These are phyloP conservation scores for Hipparchia sbordonii DNA, from an alignment of 2,888 invertebrate species.

Conservation along the genomic window DNA sequence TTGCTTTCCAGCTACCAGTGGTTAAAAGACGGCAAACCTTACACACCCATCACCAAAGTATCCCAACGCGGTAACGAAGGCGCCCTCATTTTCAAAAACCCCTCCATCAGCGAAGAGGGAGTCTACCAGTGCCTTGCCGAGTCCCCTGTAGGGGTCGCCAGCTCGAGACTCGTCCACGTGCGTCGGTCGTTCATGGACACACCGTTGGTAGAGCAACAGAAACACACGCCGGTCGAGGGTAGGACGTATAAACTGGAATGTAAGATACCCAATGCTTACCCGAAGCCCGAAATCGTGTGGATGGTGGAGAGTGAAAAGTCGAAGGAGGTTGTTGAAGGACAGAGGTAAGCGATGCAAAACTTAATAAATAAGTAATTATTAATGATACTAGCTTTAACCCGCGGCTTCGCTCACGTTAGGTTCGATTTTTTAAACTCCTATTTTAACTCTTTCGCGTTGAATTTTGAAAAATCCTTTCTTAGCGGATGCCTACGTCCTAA, in stretches of 20 bases:
- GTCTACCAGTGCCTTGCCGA: slow-evolving; percentile 62
- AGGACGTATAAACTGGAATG: slow-evolving; percentile 64
- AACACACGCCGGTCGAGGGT: slow-evolving; percentile 60
- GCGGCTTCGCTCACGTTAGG: no score
- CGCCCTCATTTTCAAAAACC: slow-evolving; percentile 57
- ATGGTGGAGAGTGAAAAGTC: slow-evolving; percentile 50
- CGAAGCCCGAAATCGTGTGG: slow-evolving; percentile 64
- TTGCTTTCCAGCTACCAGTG: slow-evolving; percentile 45
- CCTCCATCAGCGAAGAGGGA: slow-evolving; percentile 58
- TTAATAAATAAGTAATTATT: no score
- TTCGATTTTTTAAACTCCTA: no score
- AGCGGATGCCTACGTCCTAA: no score
- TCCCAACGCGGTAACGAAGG: slow-evolving; percentile 56
- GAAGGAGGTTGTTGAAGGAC: slow-evolving; percentile 41
- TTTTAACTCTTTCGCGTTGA: no score
- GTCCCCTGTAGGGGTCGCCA: slow-evolving; percentile 57
- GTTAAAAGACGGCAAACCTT: slow-evolving; percentile 58
- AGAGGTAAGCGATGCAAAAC: slow-evolving; percentile 27
- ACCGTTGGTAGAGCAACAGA: slow-evolving; percentile 48
- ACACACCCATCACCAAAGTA: slow-evolving; percentile 45
- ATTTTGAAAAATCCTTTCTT: no score
- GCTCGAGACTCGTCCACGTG: slow-evolving; percentile 52
- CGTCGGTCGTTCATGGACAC: slow-evolving; percentile 52
- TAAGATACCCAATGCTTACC: slow-evolving; percentile 58
- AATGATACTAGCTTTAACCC: no score